Conservation (phyloP, 2,797 vertebrate genomes). For the Leuciscus waleckii region DNA sequence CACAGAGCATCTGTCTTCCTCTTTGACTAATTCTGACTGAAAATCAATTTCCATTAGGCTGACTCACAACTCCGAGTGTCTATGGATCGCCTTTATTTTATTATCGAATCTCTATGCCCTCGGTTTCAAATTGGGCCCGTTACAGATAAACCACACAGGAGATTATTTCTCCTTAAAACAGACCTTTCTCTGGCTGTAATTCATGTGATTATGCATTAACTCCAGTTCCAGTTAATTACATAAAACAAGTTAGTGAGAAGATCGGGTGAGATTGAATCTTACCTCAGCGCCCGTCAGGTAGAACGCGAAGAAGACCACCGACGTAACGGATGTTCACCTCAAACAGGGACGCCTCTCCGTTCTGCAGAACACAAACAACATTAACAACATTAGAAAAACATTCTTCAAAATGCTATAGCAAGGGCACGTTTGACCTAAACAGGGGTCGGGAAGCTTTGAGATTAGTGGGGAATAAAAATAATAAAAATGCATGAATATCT, state of each 20-base stretch:
- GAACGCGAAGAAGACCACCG: conserved; percentile 93
- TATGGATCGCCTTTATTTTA: conserved; percentile 63
- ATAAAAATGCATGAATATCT: background rate
- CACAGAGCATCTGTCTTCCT: conserved; percentile 62
- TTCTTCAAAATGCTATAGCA: background rate
- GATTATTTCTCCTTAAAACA: background rate
- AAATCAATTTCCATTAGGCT: conserved; percentile 75
- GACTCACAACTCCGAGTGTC: conserved; percentile 64
- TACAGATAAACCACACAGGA: background rate
- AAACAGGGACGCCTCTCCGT: conserved; percentile 94
- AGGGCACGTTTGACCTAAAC: background rate
- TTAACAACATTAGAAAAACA: conserved; percentile 33
- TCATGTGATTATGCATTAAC: background rate
- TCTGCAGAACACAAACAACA: conserved; percentile 77
- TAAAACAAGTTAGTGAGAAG: background rate
- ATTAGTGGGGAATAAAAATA: background rate
- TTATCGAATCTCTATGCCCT: conserved; percentile 54
- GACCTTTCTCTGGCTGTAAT: background rate
- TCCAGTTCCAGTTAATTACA: background rate
- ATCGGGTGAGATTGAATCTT: conserved; percentile 69
- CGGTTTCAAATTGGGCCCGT: background rate
- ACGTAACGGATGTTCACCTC: conserved; percentile 99
- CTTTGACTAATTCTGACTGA: conserved; percentile 55
- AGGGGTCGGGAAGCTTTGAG: background rate
- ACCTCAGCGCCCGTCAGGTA: conserved; percentile 98